Evolutionary conservation across 2,888 invertebrate species (phyloP), one percentile per base, ranked within the genome.

Genomic region (Coleophora flavipennella): DNA sequence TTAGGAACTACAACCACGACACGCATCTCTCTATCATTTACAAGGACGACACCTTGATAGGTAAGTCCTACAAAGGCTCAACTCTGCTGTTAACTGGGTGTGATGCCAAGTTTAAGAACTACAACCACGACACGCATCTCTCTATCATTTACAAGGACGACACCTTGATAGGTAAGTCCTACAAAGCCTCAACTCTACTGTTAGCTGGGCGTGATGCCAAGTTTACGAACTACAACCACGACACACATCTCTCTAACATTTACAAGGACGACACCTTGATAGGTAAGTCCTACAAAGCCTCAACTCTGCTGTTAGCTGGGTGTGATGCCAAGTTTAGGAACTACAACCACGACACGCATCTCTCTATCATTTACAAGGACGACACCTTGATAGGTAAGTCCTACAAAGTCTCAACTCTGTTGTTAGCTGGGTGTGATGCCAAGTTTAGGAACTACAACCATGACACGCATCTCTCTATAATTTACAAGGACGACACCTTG

Each of bases 161-260:
- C 67, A 90, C 91, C 1, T 83, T 99, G 12, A 94, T 93, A 53
- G 95, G 92, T 92, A 67, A 65, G 64, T 10, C 9, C 8, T 33
- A 8, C 9, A 97, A 96, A 1, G 3, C 11, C 3, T 4, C 13
- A 8, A 13, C 13, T 3, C 8, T n/a, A n/a, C 70, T 98, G 12
- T 93, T 95, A n/a, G 97, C 97, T 8, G 98, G 97, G 20, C 99
- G 99, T 78, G 97, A 98, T 72, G 94, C 95, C 8, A 95, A 96
- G 66, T 94, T 99, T 72, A 87, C 99, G 39, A 98, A 98, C 85
- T 86, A 83, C 29, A 92, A 95, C 44, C 90, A 94, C 57, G 97
- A 99, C 61, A 96, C 98, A 0, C 93, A 94, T 64, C 60, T 99
- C 33, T 91, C 95, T 33, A 92, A 99, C 42, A 87, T 95, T 55